phyloP scores from a whole-genome alignment of 2,113 vertebrate species.

The Stegastes partitus region DNA sequence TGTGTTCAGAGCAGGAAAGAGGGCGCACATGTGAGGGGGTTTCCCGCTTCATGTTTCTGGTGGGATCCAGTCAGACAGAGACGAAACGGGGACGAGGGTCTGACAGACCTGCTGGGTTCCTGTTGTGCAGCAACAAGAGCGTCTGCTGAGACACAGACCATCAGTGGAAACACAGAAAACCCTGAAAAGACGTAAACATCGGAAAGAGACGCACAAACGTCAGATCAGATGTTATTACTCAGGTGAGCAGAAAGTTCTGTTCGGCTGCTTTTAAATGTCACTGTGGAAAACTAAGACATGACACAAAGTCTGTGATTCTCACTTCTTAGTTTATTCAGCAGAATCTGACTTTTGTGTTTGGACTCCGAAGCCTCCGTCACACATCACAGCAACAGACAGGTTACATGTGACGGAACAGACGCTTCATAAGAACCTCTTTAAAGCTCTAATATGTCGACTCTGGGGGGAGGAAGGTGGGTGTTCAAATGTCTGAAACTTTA shows the following conservation, averaged over 20 bases:
- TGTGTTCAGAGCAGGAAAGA: slow-evolving; percentile 53
- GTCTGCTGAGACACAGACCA: too few relatives aligned
- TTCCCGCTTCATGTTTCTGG: slow-evolving; percentile 52
- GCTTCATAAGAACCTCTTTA: background rate
- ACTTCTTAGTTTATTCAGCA: background rate
- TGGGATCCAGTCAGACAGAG: slow-evolving; percentile 75
- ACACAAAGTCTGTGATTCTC: slow-evolving; percentile 36
- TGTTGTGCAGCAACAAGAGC: background rate
- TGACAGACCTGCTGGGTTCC: background rate
- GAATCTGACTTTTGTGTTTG: background rate
- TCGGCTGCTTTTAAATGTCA: slow-evolving; percentile 71
- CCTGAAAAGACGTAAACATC: slow-evolving; percentile 50
- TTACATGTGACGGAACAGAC: too few relatives aligned
- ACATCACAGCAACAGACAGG: background rate
- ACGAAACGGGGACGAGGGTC: slow-evolving; percentile 22
- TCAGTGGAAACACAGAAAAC: slow-evolving; percentile 59
- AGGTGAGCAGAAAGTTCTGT: slow-evolving; percentile 59
- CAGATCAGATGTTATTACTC: slow-evolving; percentile 32
- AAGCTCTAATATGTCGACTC: background rate
- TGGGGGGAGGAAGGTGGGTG: slow-evolving; percentile 27
- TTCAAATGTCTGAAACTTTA: slow-evolving; percentile 24
- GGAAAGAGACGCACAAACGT: slow-evolving; percentile 62
- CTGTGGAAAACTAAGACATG: slow-evolving; percentile 44
- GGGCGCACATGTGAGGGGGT: slow-evolving; percentile 43
- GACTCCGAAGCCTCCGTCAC: background rate